Base-by-base conservation (phyloP, 1,140 invertebrate genomes). In the Phymorhynchus buccinoides region DNA sequence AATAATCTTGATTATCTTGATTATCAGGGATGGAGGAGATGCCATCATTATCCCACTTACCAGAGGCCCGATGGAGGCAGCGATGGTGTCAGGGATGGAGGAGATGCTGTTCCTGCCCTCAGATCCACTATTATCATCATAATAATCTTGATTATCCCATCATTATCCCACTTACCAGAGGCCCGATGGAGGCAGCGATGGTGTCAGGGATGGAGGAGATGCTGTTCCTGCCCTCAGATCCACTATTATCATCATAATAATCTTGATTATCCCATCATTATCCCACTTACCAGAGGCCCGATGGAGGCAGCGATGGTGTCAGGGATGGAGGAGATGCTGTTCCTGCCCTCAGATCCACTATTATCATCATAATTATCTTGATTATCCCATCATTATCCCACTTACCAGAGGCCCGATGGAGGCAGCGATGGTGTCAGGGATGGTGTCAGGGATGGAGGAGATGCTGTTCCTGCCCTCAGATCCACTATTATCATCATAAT, bases 381-480 rank as follows among this genome's bases (percentile, higher is more conserved):
- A n/a, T n/a, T n/a, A n/a, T n/a, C n/a, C 48, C 48, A 52, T 52
- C 86, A 56, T 86, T 30, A 37, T 83, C 85, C 62, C 39, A 89
- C 89, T 89, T 85, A 91, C 91, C 41, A 88, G 87, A 71, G 88
- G 91, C 6, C 89, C 88, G 30, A 90, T 87, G 52, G 87, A 87
- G 37, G 90, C 88, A 14, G 89, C 88, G n/a, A n/a, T n/a, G n/a
- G n/a, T n/a, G n/a, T n/a, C n/a, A n/a, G n/a, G n/a, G 39, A 89
- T 87, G 16, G 89, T 87, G 78, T 89, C 89, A 27, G 90, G 88
- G 66, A 87, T 88, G 85, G 88, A 89, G 66, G 86, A 88, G 16
- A 91, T 87, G 83, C 91, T 91, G 68, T 87, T 88, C 16, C 85
- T 66, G 35, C 90, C 89, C 79, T 91, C 91, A 16, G 88, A 77